Base-by-base conservation (phyloP, 2,888 invertebrate genomes). In the Oligia fasciuncula region DNA sequence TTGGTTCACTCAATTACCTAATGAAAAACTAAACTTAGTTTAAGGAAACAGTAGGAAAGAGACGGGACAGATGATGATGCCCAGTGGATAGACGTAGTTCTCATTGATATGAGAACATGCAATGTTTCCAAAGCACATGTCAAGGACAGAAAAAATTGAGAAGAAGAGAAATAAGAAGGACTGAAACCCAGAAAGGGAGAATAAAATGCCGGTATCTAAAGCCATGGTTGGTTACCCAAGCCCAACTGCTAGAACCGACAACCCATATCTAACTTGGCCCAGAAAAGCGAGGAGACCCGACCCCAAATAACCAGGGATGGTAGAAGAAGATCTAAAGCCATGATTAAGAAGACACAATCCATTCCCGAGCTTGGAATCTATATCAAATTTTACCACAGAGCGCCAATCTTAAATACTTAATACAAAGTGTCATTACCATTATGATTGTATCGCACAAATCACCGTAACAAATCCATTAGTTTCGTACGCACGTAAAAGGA, bases 381-480 rank as follows among this genome's bases (percentile, higher is more conserved):
- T 17, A 13, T 29, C 19, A 23, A 57, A 46, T n/a, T 8, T 0
- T 29, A 8, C 4, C 23, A 49, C 8, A 54, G 3, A 67, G n/a
- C 14, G 9, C 35, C 11, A 71, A 51, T 23, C 35, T 11, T 51
- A 51, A 23, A 51, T 6, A 40, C 11, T 63, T 35, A 81, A 67
- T 35, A 14, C 63, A 29, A 29, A 75, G 66, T 76, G 73, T 76
- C 85, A 23, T 74, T 76, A 57, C 54, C 63, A 74, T 83, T 76
- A 80, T 79, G 76, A 79, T 74, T 83, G n/a, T 46, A 66, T 51
- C 29, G 29, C n/a, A 46, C 62, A 67, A 77, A 77, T 76, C 43
- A 78, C 72, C 73, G 79, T 63, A 74, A 86, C 79, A 66, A 83
- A 89, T 84, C 76, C 78, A 85, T 88, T 83, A 67, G 79, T 79